Evolutionary conservation across 2,113 vertebrate genomes (phyloP).

Genomic region (Cheilinus undulatus): DNA sequence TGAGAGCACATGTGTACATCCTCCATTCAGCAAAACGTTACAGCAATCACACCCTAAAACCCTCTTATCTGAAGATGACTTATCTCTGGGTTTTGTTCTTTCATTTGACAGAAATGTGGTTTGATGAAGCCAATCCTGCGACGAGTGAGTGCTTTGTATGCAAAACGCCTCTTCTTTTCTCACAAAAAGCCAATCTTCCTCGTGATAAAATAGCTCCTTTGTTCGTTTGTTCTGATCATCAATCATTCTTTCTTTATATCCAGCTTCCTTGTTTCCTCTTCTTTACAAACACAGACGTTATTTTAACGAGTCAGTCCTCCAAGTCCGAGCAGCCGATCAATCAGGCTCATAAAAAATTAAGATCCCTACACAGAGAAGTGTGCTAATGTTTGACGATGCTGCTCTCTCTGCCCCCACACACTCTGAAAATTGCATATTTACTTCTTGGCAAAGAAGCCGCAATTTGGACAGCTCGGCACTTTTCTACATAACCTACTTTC

Average conservation of each 20-base stretch:
- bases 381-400: slow-evolving; percentile 65
- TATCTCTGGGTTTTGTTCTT: slow-evolving; percentile 42
- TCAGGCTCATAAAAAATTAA: slow-evolving; percentile 76
- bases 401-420: slow-evolving; percentile 51
- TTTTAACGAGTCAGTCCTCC: slow-evolving; percentile 65
- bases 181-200: neutral
- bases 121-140: slow-evolving; percentile 34
- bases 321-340: slow-evolving; percentile 70
- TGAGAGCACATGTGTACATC: slow-evolving; percentile 78
- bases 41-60: slow-evolving; percentile 47
- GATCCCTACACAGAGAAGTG: slow-evolving; percentile 59
- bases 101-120: slow-evolving; percentile 22
- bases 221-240: slow-evolving; percentile 50
- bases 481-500: slow-evolving; percentile 86
- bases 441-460: slow-evolving; percentile 78
- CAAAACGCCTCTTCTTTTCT: slow-evolving; percentile 22
- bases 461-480: slow-evolving; percentile 81
- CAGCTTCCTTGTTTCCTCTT: slow-evolving; percentile 44
- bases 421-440: slow-evolving; percentile 76
- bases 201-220: slow-evolving; percentile 45
- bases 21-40: slow-evolving; percentile 68
- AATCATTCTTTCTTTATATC: slow-evolving; percentile 20
- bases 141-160: slow-evolving; percentile 32
- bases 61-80: slow-evolving; percentile 54
- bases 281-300: slow-evolving; percentile 66